A percentile compares a stretch with the other conserved stretches of the same genome.
Evolutionary conservation across 2,888 invertebrate genomes (phyloP).

Genomic region (Litoditis marina): DNA sequence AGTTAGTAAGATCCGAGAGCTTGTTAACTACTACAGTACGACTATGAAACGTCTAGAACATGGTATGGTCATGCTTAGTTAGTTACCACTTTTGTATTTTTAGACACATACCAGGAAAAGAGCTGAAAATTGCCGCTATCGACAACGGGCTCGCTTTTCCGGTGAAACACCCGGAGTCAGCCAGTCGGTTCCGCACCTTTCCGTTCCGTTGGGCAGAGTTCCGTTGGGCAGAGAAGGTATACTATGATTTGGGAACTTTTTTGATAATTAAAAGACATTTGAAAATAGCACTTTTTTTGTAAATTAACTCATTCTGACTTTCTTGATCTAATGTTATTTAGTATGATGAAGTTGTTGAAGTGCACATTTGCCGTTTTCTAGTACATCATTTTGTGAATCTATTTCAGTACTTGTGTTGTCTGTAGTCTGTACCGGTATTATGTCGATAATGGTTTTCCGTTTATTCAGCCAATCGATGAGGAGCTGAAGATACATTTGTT

Average conservation of each 20-base stretch:
- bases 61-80: no score
- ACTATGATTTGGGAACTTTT: no score
- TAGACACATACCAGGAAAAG: slow-evolving; percentile 49
- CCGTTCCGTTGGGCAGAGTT: slow-evolving; percentile 55
- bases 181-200: slow-evolving; percentile 47
- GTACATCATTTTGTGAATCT: no score
- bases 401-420: no score
- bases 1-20: no score
- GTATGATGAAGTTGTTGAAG: no score
- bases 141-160: slow-evolving; percentile 97
- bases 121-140: slow-evolving; percentile 87
- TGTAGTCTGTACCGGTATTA: no score
- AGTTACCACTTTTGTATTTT: slow-evolving; percentile 6
- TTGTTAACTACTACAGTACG: no score
- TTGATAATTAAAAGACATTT: neutral
- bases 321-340: no score
- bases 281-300: no score
- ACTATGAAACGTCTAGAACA: no score
- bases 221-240: slow-evolving; percentile 45
- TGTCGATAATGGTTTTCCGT: neutral
- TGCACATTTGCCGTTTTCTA: no score
- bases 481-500: slow-evolving; percentile 36
- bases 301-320: neutral
- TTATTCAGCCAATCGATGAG: slow-evolving; percentile 32
- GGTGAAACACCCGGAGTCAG: slow-evolving; percentile 89